Base-by-base conservation (phyloP, 2,113 vertebrate genomes). In the Cephalophus harveyi region DNA sequence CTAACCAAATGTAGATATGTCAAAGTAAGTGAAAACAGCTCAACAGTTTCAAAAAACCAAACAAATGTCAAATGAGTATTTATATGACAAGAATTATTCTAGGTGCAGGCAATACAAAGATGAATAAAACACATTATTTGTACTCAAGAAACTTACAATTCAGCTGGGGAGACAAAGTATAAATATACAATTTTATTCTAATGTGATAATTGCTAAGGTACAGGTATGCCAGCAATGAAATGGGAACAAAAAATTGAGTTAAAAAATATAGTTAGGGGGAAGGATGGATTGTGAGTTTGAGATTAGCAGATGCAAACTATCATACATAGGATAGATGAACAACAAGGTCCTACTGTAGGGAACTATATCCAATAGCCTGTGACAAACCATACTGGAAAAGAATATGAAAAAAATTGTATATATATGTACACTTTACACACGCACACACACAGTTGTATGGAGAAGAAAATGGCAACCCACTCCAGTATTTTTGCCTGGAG, bases 111-210 rank as follows among this genome's bases (percentile, higher is more conserved):
- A 23, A 59, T 81, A 50, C 7, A 88, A 96, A 86, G 46, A 87
- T 87, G 28, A 36, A 79, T 46, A 87, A 96, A 48, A 14, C 16
- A 71, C 16, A 60, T 90, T 92, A 6, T 96, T n/a, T 95, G 16
- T 90, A 84, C 40, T 94, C 52, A 79, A 94, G 64, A 14, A 90
- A 92, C 76, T 97, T 90, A 92, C 64, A 78, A 95, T 43, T 36
- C 36, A 92, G 7, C 43, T 96, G 11, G n/a, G 40, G 71, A 90
- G 74, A 84, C 46, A 95, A 92, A 94, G 36, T 67, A 50, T 55
- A 88, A 67, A 67, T 27, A 54, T 40, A 19, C 74, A 83, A 92
- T 87, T 89, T 64, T 92, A 81, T 94, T 43, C n/a, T 92, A 81
- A 81, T 17, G n/a, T 89, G 6, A 84, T 54, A 54, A 96, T 93